These are phyloP conservation scores for Crenichthys baileyi DNA, from an alignment of 2,797 vertebrate species.

Conservation along the genomic window DNA sequence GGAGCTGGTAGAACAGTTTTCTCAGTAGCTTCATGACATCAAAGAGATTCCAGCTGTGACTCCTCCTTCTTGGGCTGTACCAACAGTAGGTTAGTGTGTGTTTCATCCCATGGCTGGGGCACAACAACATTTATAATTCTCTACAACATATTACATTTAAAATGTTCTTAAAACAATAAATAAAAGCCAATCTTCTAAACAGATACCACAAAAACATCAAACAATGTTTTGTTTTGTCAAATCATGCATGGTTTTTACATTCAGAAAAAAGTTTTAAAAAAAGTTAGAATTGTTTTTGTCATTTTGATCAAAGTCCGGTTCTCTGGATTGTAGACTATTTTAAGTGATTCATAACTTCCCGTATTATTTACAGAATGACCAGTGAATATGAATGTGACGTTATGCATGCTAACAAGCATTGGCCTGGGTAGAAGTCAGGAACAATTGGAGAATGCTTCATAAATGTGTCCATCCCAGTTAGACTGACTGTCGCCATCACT, in stretches of 20 bases:
- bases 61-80: too few species aligned
- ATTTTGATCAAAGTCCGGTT: neutral
- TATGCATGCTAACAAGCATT: conserved; percentile 66
- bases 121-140: too few species aligned
- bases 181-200: neutral
- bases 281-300: neutral
- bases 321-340: conserved; percentile 17
- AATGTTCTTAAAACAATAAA: neutral
- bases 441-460: conserved; percentile 25
- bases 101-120: too few species aligned
- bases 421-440: conserved; percentile 45
- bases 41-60: too few species aligned
- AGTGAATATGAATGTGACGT: conserved; percentile 45
- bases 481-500: conserved; percentile 35
- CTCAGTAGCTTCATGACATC: too few species aligned
- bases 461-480: conserved; percentile 34
- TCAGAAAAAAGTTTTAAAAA: too few species aligned
- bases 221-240: neutral
- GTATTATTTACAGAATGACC: conserved; percentile 36
- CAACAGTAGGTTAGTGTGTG: too few species aligned
- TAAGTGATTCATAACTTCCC: conserved; percentile 19
- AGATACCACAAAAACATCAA: neutral
- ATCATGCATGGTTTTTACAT: neutral
- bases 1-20: too few species aligned
- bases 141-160: too few species aligned